Conservation (phyloP, 2,797 vertebrate species). For the Pterois miles region DNA sequence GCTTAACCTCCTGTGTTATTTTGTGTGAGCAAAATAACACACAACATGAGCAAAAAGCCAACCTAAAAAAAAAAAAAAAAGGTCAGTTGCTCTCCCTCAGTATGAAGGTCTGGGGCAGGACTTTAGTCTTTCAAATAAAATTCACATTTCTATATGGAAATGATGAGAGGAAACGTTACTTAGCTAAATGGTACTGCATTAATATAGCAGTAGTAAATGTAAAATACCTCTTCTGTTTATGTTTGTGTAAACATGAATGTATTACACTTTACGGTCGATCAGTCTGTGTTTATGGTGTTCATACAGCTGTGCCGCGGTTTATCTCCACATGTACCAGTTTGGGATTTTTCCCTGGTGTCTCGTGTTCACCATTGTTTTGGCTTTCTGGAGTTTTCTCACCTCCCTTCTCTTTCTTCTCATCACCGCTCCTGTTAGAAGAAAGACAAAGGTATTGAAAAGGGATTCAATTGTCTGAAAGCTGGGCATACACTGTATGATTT, state of each 20-base stretch:
- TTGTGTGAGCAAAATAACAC: too few species aligned
- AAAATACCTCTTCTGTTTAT: neutral
- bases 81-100: conserved; percentile 10
- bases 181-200: conserved; percentile 17
- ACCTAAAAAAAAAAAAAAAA: neutral
- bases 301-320: conserved; percentile 90
- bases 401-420: conserved; percentile 88
- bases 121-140: neutral
- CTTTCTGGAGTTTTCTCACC: conserved; percentile 83
- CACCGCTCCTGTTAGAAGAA: conserved; percentile 77
- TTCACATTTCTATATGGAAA: neutral
- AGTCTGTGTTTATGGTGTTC: conserved; percentile 38
- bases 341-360: conserved; percentile 76
- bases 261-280: neutral
- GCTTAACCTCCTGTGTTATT: neutral
- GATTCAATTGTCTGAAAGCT: too few species aligned
- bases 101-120: neutral
- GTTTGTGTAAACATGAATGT: neutral
- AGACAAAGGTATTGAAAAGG: conserved; percentile 52
- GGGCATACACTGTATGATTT: too few species aligned
- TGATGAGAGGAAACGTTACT: neutral
- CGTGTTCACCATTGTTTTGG: conserved; percentile 79
- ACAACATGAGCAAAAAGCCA: neutral
- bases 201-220: conserved; percentile 20
- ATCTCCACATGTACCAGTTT: conserved; percentile 83